These are phyloP conservation scores for Coluber constrictor DNA, from an alignment of 2,797 vertebrate genomes.

Conservation along the genomic window DNA sequence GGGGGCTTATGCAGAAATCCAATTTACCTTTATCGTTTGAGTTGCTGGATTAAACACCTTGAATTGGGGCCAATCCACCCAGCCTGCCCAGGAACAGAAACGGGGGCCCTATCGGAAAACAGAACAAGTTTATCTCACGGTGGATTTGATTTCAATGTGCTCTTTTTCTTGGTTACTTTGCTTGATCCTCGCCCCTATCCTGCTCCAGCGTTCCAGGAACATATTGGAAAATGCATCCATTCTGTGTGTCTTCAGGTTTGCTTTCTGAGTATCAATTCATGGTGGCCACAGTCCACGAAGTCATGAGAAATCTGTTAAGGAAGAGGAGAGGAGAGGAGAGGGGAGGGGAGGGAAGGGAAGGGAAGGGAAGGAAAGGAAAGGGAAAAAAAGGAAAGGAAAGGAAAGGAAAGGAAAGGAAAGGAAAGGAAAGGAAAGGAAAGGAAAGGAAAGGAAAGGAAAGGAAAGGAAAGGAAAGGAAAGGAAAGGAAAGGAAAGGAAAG, in stretches of 20 bases:
- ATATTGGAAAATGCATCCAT: neutral
- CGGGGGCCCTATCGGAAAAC: neutral
- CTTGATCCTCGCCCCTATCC: neutral
- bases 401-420: too few species aligned
- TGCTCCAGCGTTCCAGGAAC: neutral
- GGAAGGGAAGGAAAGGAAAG: accelerated
- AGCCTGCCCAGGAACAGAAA: neutral
- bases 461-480: accelerated
- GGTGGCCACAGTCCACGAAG: neutral
- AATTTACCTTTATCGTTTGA: neutral
- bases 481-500: accelerated
- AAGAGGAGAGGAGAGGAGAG: neutral
- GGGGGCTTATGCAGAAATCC: neutral
- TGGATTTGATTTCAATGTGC: neutral
- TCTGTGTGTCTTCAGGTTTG: neutral
- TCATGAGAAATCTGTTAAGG: neutral
- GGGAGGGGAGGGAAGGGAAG: too few species aligned
- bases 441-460: too few species aligned
- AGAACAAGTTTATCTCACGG: neutral
- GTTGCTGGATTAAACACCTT: neutral
- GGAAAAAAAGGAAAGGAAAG: too few species aligned
- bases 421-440: too few species aligned
- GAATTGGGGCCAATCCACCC: neutral
- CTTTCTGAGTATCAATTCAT: neutral
- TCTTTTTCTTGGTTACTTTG: neutral